Base-by-base conservation (phyloP, 2,888 invertebrate genomes). In the Acleris holmiana region DNA sequence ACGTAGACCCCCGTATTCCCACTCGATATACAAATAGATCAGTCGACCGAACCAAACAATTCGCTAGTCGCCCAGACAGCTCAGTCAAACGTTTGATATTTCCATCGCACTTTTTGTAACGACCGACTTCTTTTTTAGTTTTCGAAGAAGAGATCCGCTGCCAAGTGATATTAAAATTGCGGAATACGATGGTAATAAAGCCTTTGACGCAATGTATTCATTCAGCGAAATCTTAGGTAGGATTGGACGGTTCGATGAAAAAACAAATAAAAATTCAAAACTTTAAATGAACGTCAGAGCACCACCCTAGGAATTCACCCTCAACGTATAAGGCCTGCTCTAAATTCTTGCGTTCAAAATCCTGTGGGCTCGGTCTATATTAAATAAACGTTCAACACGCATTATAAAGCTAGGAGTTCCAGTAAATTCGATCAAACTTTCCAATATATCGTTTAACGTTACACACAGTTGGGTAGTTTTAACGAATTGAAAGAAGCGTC, bases 31-130 rank as follows among this genome's bases (percentile, higher is more conserved):
- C 71, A 77, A 74, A 77, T 71, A 74, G 68, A 72, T 72, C 72
- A 35, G 13, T 35, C 61, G 68, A 68, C 61, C 67, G 66, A 66
- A 71, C 68, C 70, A 69, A 75, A 75, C 69, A 73, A 72, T 74
- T 54, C 29, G 29, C 8, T 29, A 8, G 13, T 53, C 48, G 19
- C 21, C 40, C 46, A 41, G 48, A 21, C 67, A 8, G 2, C 72
- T 69, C 61, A 67, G 71, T 68, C 74, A 10, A 60, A 55, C 68
- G 71, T 68, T 79, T 79, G 82, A 80, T 80, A 73, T 77, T 76
- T 76, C 74, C 76, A 69, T 68, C 48, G 47, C 40, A 19, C 25
- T 51, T 18, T 55, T 50, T 56, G 46, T 57, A 53, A 61, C 29
- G 56, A 57, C 56, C 13, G 40, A n/a, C 51, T 18, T 53, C 47